A percentile compares a stretch with the other conserved stretches of the same genome.
Evolutionary conservation across 2,888 invertebrate species (phyloP).

Genomic region (Trichopria drosophilae): DNA sequence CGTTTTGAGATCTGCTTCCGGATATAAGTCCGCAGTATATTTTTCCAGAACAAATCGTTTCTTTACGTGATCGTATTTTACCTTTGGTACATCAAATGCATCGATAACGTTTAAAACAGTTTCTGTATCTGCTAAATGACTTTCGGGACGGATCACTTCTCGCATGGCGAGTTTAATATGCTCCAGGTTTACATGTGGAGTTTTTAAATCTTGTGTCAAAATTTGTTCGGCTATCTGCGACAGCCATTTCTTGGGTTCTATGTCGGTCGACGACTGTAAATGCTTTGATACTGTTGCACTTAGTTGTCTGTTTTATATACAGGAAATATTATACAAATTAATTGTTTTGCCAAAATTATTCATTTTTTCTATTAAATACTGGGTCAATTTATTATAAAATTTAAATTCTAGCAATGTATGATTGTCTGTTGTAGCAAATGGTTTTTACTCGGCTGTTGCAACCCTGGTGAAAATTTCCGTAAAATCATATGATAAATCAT

Average conservation of each 20-base stretch:
- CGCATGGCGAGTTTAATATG: constrained; percentile 75
- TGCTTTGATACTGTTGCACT: constrained; percentile 73
- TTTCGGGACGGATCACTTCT: constrained; percentile 57
- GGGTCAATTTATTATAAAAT: no score
- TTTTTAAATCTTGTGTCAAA: constrained; percentile 74
- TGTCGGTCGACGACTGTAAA: constrained; percentile 64
- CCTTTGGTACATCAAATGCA: constrained; percentile 80
- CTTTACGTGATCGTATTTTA: constrained; percentile 72
- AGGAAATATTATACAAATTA: no score
- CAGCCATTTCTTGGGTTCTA: constrained; percentile 71
- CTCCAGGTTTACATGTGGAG: constrained; percentile 72
- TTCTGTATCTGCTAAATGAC: constrained; percentile 67
- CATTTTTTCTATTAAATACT: no score
- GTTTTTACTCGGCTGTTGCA: no score
- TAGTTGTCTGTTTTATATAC: constrained; percentile 63
- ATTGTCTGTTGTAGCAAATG: no score
- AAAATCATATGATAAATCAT: no score
- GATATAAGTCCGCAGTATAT: constrained; percentile 57
- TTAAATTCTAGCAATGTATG: no score
- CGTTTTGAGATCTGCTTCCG: constrained; percentile 71
- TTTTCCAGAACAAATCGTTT: constrained; percentile 72
- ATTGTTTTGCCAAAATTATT: no score
- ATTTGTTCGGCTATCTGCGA: constrained; percentile 78
- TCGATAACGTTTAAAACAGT: constrained; percentile 78
- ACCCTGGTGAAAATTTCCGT: no score